These are phyloP conservation scores for Hoplodrina blanda DNA, from an alignment of 2,888 invertebrate species.

Conservation along the genomic window DNA sequence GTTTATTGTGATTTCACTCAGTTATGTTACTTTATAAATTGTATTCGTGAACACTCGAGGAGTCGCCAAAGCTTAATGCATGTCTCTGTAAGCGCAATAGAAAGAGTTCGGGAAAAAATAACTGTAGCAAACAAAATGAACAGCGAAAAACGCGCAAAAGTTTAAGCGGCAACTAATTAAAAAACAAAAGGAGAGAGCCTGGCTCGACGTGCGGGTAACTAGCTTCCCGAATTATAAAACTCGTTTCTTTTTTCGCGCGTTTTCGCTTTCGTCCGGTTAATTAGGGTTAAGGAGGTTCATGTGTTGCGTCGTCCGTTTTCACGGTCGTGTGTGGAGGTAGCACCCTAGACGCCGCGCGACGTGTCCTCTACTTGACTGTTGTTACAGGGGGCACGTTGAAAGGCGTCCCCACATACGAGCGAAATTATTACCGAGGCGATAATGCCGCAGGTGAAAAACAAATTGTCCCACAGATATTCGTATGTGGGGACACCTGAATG, in stretches of 20 bases:
- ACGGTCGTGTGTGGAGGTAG: slow-evolving; percentile 21
- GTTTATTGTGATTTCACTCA: not conserved
- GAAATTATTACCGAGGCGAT: too few species aligned
- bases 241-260: slow-evolving; percentile 79
- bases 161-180: slow-evolving; percentile 87
- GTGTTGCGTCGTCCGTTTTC: slow-evolving; percentile 65
- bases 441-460: too few species aligned
- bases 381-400: not conserved
- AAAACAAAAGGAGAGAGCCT: slow-evolving; percentile 82
- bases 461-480: too few species aligned
- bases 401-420: too few species aligned
- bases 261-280: slow-evolving; percentile 86
- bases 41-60: slow-evolving; percentile 18
- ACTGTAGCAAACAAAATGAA: slow-evolving; percentile 74
- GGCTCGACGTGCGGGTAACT: slow-evolving; percentile 78
- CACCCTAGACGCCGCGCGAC: slow-evolving; percentile 5
- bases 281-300: slow-evolving; percentile 84
- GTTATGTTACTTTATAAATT: slow-evolving; percentile 15
- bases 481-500: not conserved
- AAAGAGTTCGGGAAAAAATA: slow-evolving; percentile 60
- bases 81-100: slow-evolving; percentile 53
- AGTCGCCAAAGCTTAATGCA: slow-evolving; percentile 41
- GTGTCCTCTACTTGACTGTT: not conserved
- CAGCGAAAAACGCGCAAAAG: slow-evolving; percentile 79
- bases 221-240: slow-evolving; percentile 83